Evolutionary conservation across 2,113 vertebrate species (phyloP).

Genomic region (Ptychochromis oligacanthus): DNA sequence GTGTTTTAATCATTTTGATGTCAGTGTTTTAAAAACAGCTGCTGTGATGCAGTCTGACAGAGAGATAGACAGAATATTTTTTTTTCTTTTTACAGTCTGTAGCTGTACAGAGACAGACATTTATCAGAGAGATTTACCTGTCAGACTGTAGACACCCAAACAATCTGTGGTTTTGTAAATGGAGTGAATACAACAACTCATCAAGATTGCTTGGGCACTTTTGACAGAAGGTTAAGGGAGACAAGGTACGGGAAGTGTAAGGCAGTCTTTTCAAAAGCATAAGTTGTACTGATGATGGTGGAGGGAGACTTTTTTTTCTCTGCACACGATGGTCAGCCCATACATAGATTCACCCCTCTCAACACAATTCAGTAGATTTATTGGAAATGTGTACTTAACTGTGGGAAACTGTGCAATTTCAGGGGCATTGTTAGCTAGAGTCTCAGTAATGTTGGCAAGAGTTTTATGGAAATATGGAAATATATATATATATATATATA

Average conservation of each 20-base stretch:
- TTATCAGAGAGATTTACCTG: conserved; percentile 66
- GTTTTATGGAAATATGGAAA: background rate
- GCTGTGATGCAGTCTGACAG: conserved; percentile 7
- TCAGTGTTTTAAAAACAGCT: background rate
- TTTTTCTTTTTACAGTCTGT: background rate
- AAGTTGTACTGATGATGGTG: background rate
- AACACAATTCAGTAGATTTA: background rate
- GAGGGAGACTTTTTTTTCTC: background rate
- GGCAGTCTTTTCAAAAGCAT: background rate
- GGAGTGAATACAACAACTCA: conserved; percentile 47
- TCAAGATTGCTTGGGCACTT: conserved; percentile 33
- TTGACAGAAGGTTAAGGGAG: conserved; percentile 51
- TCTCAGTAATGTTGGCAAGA: conserved; percentile 6
- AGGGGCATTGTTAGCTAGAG: background rate
- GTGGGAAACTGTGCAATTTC: conserved; percentile 1
- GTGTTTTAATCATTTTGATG: background rate
- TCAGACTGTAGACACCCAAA: conserved; percentile 65
- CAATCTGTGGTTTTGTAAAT: conserved; percentile 66
- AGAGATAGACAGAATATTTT: conserved; percentile 18
- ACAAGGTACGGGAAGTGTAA: conserved; percentile 21
- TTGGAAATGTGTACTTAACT: conserved; percentile 3
- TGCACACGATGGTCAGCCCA: background rate
- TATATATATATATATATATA: background rate
- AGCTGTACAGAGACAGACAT: conserved; percentile 49
- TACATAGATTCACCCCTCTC: background rate